Percentiles rank a stretch among this genome's conserved stretches.
phyloP scores from a whole-genome alignment of 2,797 vertebrate species.

The Oceanodroma leucorhoa region DNA sequence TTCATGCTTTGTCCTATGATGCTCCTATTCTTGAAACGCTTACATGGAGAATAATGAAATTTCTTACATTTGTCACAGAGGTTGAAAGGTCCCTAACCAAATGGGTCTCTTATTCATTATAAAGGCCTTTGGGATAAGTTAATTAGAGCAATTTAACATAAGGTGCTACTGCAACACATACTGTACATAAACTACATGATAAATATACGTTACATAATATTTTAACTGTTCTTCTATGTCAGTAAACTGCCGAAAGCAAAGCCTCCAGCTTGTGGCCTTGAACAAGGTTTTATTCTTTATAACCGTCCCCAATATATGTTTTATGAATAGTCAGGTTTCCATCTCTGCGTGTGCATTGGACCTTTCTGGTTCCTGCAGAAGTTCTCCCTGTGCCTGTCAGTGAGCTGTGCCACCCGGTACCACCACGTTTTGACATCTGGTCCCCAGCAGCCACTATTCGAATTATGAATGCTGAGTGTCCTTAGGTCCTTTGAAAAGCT shows the following conservation, averaged over 20 bases:
- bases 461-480: fast-evolving
- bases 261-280: neutral
- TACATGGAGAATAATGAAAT: neutral
- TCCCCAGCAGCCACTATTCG: fast-evolving
- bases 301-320: fast-evolving
- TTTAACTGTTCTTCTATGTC: neutral
- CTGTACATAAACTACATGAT: neutral
- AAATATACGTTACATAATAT: fast-evolving
- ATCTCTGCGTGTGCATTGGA: fast-evolving
- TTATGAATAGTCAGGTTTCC: neutral
- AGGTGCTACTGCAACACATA: neutral
- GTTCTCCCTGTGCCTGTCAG: fast-evolving
- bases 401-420: neutral
- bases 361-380: neutral
- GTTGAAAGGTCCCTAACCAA: neutral
- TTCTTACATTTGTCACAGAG: neutral
- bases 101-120: neutral
- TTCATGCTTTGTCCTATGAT: neutral
- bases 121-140: neutral
- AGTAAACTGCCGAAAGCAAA: neutral
- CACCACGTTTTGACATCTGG: fast-evolving
- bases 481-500: neutral
- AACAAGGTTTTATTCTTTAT: neutral
- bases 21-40: neutral
- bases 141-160: neutral